These are phyloP conservation scores for Lycaon pictus DNA, from an alignment of 2,113 vertebrate genomes.

Conservation along the genomic window DNA sequence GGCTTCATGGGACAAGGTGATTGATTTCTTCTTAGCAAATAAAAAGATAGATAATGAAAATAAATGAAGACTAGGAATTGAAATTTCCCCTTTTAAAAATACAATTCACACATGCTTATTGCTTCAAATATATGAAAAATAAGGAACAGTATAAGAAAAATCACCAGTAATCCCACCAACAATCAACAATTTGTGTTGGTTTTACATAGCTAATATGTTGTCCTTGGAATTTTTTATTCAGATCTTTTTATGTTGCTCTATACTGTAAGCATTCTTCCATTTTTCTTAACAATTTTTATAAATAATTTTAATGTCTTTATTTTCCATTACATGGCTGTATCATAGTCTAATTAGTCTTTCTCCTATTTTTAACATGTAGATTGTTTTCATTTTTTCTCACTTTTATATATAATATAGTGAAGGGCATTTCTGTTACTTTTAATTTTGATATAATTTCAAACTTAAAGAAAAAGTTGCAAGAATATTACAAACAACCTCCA, in stretches of 20 bases:
- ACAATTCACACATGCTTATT: constrained; percentile 20
- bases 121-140: neutral
- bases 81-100: neutral
- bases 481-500: neutral
- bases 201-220: neutral
- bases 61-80: constrained; percentile 55
- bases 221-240: neutral
- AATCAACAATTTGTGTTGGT: neutral
- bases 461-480: neutral
- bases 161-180: neutral
- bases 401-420: neutral
- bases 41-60: constrained; percentile 13
- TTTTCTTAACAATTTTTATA: neutral
- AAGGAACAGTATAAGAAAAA: neutral
- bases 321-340: neutral
- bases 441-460: constrained; percentile 23
- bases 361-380: constrained; percentile 20
- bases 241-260: neutral
- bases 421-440: neutral
- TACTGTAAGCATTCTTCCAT: neutral
- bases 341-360: constrained; percentile 8
- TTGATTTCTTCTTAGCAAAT: neutral
- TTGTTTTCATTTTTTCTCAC: neutral
- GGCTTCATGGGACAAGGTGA: neutral
- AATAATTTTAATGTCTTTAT: neutral